These are phyloP conservation scores for Molossus alvarezi DNA, from an alignment of 2,797 vertebrate genomes.

Conservation along the genomic window DNA sequence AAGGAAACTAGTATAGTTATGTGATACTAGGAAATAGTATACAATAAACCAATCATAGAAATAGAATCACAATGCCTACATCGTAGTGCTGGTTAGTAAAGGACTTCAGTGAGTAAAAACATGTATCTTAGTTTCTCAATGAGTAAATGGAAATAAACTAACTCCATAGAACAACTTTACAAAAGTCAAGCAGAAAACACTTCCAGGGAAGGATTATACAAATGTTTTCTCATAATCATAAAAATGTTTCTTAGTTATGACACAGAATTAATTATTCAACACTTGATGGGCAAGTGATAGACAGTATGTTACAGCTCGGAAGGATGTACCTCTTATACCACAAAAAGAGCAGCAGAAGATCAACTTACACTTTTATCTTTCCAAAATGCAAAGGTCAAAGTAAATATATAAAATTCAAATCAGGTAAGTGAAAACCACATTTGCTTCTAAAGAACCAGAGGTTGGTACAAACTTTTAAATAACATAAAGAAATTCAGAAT, in stretches of 20 bases:
- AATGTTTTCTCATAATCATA: constrained; percentile 22
- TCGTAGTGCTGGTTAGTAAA: not conserved
- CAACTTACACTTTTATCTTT: not conserved
- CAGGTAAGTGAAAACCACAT: constrained; percentile 49
- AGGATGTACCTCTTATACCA: not conserved
- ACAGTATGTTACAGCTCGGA: not conserved
- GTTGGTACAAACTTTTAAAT: constrained; percentile 5
- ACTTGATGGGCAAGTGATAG: not conserved
- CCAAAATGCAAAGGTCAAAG: not conserved
- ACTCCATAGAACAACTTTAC: constrained; percentile 11
- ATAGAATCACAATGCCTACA: not conserved
- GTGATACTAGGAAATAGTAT: constrained; percentile 2
- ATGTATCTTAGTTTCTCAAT: constrained; percentile 14
- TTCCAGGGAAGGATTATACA: constrained; percentile 50
- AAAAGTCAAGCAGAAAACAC: constrained; percentile 20
- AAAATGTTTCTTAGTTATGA: not conserved
- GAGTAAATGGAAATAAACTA: constrained; percentile 65
- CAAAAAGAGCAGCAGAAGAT: constrained; percentile 52
- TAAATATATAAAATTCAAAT: constrained; percentile 71
- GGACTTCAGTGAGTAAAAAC: constrained; percentile 48
- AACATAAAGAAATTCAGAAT: constrained; percentile 40
- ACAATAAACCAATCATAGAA: not conserved
- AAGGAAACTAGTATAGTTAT: not conserved
- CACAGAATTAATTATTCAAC: constrained; percentile 61
- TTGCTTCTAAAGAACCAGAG: constrained; percentile 63